Percentiles rank a stretch among this genome's conserved stretches.
These are phyloP conservation scores for Biston stratarius DNA, from an alignment of 2,888 invertebrate species.

Conservation along the genomic window DNA sequence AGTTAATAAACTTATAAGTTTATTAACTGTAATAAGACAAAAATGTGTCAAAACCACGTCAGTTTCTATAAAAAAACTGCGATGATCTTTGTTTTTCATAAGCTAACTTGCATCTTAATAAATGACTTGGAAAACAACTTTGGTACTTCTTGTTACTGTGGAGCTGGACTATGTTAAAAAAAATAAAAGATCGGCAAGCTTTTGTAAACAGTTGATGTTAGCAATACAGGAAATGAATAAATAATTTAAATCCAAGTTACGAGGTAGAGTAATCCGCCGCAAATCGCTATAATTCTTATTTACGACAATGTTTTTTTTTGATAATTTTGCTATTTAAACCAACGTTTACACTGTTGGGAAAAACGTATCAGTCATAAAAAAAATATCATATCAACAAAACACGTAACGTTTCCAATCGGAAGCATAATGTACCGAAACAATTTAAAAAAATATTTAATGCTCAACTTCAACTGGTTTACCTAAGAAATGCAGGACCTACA, in stretches of 20 bases:
- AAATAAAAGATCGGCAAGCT: background rate
- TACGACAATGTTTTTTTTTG: constrained; percentile 17
- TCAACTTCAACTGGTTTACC: no score
- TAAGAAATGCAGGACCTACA: no score
- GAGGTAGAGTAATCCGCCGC: constrained; percentile 5
- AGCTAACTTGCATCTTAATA: no score
- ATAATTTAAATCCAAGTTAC: background rate
- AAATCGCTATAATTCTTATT: constrained; percentile 19
- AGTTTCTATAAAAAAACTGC: no score
- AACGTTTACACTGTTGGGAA: background rate
- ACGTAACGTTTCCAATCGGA: no score
- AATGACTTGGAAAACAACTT: background rate
- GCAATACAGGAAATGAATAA: constrained; percentile 5
- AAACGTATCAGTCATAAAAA: background rate
- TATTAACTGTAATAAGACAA: no score
- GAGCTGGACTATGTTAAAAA: background rate
- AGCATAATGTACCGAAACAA: no score
- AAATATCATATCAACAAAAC: no score
- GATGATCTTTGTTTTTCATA: no score
- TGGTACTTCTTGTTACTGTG: background rate
- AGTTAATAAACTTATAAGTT: no score
- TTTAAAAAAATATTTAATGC: no score
- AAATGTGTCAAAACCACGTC: no score
- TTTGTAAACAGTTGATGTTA: background rate
- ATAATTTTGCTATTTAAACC: constrained; percentile 4